Evolutionary conservation across 2,888 invertebrate genomes (phyloP), one percentile per base, ranked within the genome.

Genomic region (Diachrysia chrysitis): DNA sequence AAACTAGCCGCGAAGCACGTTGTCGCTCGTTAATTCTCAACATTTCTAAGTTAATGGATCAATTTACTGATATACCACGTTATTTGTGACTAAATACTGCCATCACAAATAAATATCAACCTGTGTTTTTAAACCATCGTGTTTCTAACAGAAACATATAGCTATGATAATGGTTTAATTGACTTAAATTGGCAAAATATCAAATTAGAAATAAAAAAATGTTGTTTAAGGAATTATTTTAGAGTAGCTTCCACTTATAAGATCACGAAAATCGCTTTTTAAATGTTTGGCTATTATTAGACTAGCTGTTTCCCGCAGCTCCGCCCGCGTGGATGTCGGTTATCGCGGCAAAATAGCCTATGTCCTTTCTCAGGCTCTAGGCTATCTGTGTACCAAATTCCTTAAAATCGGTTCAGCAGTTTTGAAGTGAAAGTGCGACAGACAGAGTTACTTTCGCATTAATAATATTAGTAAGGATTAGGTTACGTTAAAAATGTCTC

Each of bases 31-130:
- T 63, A 58, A 71, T 60, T 61, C 55, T 37, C 14, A 58, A 64
- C 68, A 68, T 64, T 68, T 70, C 46, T 35, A 42, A 59, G 58
- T 63, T 68, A 76, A 75, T 76, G 62, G 63, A 63, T 57, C 56
- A 66, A 65, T 74, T 78, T 63, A 65, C 55, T 46, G 58, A 21
- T 25, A 32, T 58, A n/a, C 42, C n/a, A 57, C 23, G 55, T 65
- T 60, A 56, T 29, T 46, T 9, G 51, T 62, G 23, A 69, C 29
- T 62, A 56, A 62, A 73, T 63, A 57, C 35, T 35, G 7, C 29
- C 17, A 48, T 32, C 16, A 48, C 19, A n/a, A 25, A 63, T 75
- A 61, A 62, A 75, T 71, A 23, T 55, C 17, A 42, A 62, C 17
- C 16, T 53, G 29, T 56, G 14, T 59, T 21, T 54, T n/a, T 25